Percentiles rank a stretch among this genome's conserved stretches.
phyloP scores from a whole-genome alignment of 2,888 invertebrate species.

The Tridacna crocea region DNA sequence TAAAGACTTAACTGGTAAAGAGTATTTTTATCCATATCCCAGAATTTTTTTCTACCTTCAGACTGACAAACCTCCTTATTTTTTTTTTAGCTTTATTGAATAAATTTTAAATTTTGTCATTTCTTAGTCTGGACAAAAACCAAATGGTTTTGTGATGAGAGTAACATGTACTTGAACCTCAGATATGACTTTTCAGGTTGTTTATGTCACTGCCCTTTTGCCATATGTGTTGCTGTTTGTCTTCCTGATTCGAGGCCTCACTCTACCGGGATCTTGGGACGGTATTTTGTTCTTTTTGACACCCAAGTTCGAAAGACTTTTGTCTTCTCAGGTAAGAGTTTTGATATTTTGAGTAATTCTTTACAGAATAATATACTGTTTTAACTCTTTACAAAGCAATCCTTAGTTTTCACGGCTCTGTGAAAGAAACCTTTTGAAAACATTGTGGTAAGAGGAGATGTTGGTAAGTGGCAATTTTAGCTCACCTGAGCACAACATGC shows the following conservation, averaged over 20 bases:
- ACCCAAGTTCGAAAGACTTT: constrained; percentile 69
- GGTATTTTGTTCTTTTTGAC: constrained; percentile 75
- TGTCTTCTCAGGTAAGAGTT: constrained; percentile 62
- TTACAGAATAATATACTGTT: not conserved
- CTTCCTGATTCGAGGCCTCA: constrained; percentile 72
- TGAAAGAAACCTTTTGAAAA: not conserved
- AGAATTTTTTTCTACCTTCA: no score
- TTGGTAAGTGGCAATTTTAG: not conserved
- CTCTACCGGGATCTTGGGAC: constrained; percentile 70
- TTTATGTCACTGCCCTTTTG: constrained; percentile 70
- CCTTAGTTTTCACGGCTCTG: not conserved
- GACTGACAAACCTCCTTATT: no score
- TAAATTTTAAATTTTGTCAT: no score
- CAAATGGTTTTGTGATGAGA: no score
- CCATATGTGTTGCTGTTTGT: constrained; percentile 76
- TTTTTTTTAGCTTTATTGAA: no score
- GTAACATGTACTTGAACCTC: no score
- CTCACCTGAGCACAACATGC: no score
- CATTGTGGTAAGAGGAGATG: not conserved
- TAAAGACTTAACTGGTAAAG: no score
- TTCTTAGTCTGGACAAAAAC: no score
- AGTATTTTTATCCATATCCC: no score
- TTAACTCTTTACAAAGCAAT: not conserved
- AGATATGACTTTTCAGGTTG: constrained; percentile 54
- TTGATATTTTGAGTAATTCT: not conserved